A percentile compares a stretch with the other conserved stretches of the same genome.
phyloP scores from a whole-genome alignment of 1,140 invertebrate genomes.

The Eumeta japonica region DNA sequence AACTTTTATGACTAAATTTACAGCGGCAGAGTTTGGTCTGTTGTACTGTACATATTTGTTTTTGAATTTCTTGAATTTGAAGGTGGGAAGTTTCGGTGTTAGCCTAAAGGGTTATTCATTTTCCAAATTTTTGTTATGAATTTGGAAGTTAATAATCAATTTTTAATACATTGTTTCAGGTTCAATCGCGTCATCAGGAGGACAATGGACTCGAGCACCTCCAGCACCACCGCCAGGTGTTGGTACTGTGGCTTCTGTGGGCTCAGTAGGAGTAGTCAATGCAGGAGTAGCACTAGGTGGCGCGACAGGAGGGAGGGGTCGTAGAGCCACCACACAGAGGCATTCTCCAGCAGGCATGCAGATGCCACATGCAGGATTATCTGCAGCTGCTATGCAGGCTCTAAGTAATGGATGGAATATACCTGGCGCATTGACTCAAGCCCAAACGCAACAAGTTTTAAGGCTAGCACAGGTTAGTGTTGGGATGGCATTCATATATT shows the following conservation, averaged over 20 bases:
- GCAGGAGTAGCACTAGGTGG: constrained; percentile 14
- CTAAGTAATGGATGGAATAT: constrained; percentile 45
- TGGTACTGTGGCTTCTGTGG: constrained; percentile 19
- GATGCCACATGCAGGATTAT: constrained; percentile 36
- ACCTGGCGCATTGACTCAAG: constrained; percentile 35
- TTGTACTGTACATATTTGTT: no score
- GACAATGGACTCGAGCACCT: constrained; percentile 51
- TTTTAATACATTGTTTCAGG: no score
- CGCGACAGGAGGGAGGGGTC: constrained; percentile 22
- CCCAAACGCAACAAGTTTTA: constrained; percentile 49
- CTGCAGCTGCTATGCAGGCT: constrained; percentile 45
- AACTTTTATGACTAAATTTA: no score
- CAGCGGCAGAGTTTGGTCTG: no score
- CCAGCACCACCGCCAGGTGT: constrained; percentile 44
- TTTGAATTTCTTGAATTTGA: no score
- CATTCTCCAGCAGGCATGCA: constrained; percentile 38
- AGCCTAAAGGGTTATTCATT: no score
- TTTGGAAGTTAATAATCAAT: no score
- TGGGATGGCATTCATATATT: no score
- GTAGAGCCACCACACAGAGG: constrained; percentile 22
- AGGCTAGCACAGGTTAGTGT: constrained; percentile 43
- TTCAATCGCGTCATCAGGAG: constrained; percentile 13
- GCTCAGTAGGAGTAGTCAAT: constrained; percentile 18
- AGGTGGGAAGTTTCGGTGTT: no score
- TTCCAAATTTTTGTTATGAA: no score